These are phyloP conservation scores for Drosophila saltans DNA, from an alignment of 1,140 invertebrate genomes.

Conservation along the genomic window DNA sequence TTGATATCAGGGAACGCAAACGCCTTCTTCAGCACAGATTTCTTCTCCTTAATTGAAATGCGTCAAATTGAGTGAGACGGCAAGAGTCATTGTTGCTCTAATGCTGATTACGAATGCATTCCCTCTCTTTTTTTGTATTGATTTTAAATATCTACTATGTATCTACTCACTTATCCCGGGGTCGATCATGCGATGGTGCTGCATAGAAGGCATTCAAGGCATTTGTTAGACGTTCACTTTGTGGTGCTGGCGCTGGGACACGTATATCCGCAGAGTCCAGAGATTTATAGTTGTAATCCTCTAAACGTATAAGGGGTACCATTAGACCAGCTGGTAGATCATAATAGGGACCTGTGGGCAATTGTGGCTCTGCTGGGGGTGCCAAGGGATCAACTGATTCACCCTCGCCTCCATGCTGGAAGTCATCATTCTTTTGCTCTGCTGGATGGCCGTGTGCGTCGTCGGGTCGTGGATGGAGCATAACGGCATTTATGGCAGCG, in stretches of 20 bases:
- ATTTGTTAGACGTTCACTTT: conserved; percentile 94
- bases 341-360: conserved; percentile 97
- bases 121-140: not conserved
- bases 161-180: conserved; percentile 92
- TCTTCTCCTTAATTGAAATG: not conserved
- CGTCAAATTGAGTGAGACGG: not conserved
- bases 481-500: conserved; percentile 75
- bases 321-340: conserved; percentile 98
- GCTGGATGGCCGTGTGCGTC: conserved; percentile 30
- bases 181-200: conserved; percentile 95
- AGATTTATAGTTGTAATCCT: conserved; percentile 95
- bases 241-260: conserved; percentile 95
- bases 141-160: not conserved
- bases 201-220: conserved; percentile 98
- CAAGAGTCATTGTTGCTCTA: not conserved
- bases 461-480: conserved; percentile 50
- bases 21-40: too few species aligned
- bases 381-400: conserved; percentile 18
- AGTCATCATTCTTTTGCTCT: conserved; percentile 36
- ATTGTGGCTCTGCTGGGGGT: conserved; percentile 87
- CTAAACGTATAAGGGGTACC: conserved; percentile 93
- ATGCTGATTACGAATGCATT: too few species aligned
- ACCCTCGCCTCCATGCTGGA: conserved; percentile 22
- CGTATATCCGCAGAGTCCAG: conserved; percentile 95
- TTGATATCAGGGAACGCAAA: not conserved